Conservation (phyloP, 35 echinoderm and acorn worm genomes). For the Acanthaster planci region DNA sequence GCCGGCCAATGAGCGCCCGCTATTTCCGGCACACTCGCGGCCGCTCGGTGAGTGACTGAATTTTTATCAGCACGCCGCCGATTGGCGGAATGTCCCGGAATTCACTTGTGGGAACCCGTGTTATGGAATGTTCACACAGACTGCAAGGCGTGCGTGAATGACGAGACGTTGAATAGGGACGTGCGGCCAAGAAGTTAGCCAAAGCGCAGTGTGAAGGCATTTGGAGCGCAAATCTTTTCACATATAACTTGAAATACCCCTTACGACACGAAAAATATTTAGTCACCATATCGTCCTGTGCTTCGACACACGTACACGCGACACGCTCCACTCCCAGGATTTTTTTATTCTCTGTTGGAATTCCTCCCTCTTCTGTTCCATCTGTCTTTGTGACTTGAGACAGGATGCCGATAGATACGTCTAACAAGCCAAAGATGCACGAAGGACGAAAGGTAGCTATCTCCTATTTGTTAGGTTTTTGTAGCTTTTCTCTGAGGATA, state of each 20-base stretch:
- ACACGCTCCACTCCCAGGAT: conserved; percentile 16
- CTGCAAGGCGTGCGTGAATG: conserved; percentile 4
- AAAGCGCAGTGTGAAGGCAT: conserved; percentile 15
- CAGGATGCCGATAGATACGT: conserved; percentile 82
- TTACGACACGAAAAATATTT: not conserved
- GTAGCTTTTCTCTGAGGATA: not conserved
- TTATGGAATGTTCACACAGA: conserved; percentile 34
- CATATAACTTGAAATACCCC: conserved; percentile 12
- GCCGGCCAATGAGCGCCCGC: not conserved
- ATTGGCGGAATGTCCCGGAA: conserved; percentile 30
- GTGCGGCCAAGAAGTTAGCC: conserved; percentile 27
- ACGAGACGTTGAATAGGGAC: not conserved
- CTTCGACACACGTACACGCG: not conserved
- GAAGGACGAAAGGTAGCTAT: conserved; percentile 92
- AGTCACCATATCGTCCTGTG: not conserved
- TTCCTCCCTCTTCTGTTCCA: conserved; percentile 1
- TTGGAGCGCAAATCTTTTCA: conserved; percentile 4
- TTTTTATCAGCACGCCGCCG: not conserved
- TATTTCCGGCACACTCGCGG: not conserved
- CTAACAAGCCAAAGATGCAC: conserved; percentile 62
- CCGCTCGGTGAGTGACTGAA: conserved; percentile 3
- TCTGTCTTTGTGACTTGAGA: not conserved
- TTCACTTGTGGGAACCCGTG: conserved; percentile 36
- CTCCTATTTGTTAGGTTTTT: conserved; percentile 1
- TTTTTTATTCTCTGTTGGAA: not conserved